Percentiles rank a stretch among this genome's conserved stretches.
These are phyloP conservation scores for Nannospalax galili DNA, from an alignment of 2,113 vertebrate genomes.

Conservation along the genomic window DNA sequence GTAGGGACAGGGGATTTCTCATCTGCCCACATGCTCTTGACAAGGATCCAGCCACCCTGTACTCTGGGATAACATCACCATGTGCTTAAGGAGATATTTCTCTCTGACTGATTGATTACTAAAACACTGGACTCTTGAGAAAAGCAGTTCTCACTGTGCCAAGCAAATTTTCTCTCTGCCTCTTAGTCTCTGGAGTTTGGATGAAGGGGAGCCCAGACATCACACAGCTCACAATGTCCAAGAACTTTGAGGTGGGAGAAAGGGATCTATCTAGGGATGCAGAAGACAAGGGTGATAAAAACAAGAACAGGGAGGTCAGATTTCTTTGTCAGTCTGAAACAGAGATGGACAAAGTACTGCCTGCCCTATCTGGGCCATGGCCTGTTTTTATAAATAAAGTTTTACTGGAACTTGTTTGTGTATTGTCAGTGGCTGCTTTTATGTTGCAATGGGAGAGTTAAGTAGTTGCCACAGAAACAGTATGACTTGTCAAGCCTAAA, in stretches of 20 bases:
- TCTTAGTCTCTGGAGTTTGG: neutral
- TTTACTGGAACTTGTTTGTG: constrained; percentile 10
- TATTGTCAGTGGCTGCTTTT: neutral
- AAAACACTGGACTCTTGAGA: constrained; percentile 15
- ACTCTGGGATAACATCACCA: neutral
- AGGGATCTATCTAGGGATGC: neutral
- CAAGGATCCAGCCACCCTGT: neutral
- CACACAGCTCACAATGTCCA: neutral
- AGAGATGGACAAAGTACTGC: neutral
- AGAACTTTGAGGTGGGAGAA: neutral
- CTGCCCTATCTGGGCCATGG: neutral
- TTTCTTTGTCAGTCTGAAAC: neutral
- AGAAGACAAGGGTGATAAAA: neutral
- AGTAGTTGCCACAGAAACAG: neutral
- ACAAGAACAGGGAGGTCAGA: neutral
- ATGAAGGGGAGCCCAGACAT: neutral
- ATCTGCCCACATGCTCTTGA: neutral
- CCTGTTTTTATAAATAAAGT: constrained; percentile 37
- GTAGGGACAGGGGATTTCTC: neutral
- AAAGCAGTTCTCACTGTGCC: constrained; percentile 38
- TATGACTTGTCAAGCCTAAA: neutral
- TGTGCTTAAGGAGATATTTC: neutral
- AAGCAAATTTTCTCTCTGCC: constrained; percentile 28
- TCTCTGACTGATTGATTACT: constrained; percentile 58
- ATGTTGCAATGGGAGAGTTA: neutral